Evolutionary conservation across 2,888 invertebrate genomes (phyloP), one percentile per base, ranked within the genome.

Genomic region (Mactromeris polynyma): DNA sequence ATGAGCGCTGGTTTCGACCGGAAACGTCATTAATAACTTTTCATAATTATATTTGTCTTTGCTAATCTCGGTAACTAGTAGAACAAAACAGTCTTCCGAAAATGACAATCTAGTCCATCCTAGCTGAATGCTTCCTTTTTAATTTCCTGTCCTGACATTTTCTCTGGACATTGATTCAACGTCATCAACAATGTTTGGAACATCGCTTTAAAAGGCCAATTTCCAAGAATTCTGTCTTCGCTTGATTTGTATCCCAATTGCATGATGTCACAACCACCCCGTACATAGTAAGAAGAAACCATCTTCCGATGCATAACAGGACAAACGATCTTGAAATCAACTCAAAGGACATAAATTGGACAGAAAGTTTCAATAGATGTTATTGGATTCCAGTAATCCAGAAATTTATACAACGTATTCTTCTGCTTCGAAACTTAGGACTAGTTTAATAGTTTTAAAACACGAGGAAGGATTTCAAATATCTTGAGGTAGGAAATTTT

Each of bases 141-240:
- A 64, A 64, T 64, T 64, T 64, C 58, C 58, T 64, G 26, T 26
- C 58, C 58, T 64, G 58, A 64, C n/a, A 64, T 26, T 64, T 26
- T 64, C 58, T n/a, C 26, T 64, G 58, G 58, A n/a, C 58, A 64
- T 2, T 64, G n/a, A 26, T 26, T 26, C 58, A 9, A 64, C 58
- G 58, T 64, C 58, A 64, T 64, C 58, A 64, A 64, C 9, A n/a
- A 26, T n/a, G 26, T 26, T 64, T 26, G 21, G 54, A 54, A 54
- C 19, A 54, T 26, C 58, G 26, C 58, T 64, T 58, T 64, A 64
- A 64, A 64, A 64, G 58, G 58, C 58, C n/a, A 64, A 26, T 26
- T 26, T 64, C 58, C n/a, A n/a, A n/a, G n/a, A 64, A 21, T 64
- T 64, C 58, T 9, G 26, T 64, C 58, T 64, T 64, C 26, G n/a